Conservation (phyloP, 2,888 invertebrate genomes). For the Drosophila borborema region DNA sequence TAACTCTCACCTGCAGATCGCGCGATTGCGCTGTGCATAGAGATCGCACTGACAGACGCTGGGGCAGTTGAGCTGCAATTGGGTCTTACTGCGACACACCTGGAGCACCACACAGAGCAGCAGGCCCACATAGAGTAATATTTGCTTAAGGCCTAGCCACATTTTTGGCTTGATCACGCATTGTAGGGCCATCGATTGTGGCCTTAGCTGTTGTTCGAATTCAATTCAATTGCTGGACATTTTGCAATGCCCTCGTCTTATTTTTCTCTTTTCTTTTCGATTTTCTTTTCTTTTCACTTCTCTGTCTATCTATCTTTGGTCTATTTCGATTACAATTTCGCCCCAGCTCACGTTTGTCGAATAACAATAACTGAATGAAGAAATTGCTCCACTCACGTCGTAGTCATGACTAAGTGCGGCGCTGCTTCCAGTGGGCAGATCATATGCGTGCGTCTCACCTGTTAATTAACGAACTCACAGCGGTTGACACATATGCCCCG, state of each 20-base stretch:
- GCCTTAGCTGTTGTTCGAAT: background rate
- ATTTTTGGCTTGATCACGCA: conserved; percentile 68
- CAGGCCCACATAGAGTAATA: conserved; percentile 69
- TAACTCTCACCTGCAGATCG: conserved; percentile 81
- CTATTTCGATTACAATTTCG: background rate
- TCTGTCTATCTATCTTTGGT: background rate
- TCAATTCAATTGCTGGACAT: conserved; percentile 45
- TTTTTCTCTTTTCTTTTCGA: background rate
- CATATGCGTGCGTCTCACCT: conserved; percentile 1
- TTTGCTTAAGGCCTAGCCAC: conserved; percentile 72
- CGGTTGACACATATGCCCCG: background rate
- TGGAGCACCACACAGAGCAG: conserved; percentile 68
- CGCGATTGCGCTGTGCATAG: conserved; percentile 79
- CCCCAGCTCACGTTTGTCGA: conserved; percentile 26
- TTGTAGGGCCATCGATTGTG: conserved; percentile 60
- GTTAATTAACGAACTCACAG: background rate
- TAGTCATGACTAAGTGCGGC: conserved; percentile 52
- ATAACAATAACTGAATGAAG: conserved; percentile 41
- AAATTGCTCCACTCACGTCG: conserved; percentile 5
- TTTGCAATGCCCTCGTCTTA: conserved; percentile 28
- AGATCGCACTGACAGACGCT: conserved; percentile 82
- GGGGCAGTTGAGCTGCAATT: conserved; percentile 76
- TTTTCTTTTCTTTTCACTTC: background rate
- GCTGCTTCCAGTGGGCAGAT: conserved; percentile 47
- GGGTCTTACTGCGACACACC: conserved; percentile 71